These are phyloP conservation scores for Gobiocypris rarus DNA, from an alignment of 2,113 vertebrate species.

Conservation along the genomic window DNA sequence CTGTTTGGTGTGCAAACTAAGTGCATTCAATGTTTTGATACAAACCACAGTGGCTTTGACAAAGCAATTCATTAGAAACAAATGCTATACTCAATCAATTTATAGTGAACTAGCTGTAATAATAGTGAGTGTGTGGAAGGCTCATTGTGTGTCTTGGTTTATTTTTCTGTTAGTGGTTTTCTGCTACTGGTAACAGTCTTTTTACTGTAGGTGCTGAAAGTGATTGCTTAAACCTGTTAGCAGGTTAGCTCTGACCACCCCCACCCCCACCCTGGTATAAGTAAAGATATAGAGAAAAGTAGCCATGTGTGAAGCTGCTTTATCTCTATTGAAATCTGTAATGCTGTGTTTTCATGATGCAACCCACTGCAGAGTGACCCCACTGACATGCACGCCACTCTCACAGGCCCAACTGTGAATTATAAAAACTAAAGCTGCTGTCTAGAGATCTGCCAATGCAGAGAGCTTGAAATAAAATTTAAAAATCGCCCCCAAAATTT, in stretches of 20 bases:
- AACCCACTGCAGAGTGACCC: constrained; percentile 47
- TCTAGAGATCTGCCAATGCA: constrained; percentile 27
- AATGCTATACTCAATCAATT: not conserved
- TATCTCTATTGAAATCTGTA: constrained; percentile 36
- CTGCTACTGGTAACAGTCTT: not conserved
- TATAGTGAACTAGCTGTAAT: not conserved
- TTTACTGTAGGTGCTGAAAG: not conserved
- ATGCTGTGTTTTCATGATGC: constrained; percentile 47
- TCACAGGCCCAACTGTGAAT: constrained; percentile 39
- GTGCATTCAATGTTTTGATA: not conserved
- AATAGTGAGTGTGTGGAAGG: not conserved
- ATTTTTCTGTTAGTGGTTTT: constrained; percentile 18
- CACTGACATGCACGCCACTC: constrained; percentile 48
- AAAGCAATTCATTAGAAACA: constrained; percentile 8
- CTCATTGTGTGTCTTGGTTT: constrained; percentile 28
- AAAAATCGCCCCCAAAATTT: too few relatives aligned
- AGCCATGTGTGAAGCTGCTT: constrained; percentile 22
- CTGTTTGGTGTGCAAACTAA: not conserved
- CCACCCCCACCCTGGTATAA: not conserved
- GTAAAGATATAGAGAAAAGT: not conserved
- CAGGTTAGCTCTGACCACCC: too few relatives aligned
- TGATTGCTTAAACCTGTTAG: not conserved
- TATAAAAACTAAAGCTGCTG: constrained; percentile 44
- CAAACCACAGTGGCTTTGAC: not conserved
- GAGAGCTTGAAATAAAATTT: constrained; percentile 12